Percentiles rank a stretch among this genome's conserved stretches.
phyloP scores from a whole-genome alignment of 2,888 invertebrate genomes.

The Callinectes sapidus region DNA sequence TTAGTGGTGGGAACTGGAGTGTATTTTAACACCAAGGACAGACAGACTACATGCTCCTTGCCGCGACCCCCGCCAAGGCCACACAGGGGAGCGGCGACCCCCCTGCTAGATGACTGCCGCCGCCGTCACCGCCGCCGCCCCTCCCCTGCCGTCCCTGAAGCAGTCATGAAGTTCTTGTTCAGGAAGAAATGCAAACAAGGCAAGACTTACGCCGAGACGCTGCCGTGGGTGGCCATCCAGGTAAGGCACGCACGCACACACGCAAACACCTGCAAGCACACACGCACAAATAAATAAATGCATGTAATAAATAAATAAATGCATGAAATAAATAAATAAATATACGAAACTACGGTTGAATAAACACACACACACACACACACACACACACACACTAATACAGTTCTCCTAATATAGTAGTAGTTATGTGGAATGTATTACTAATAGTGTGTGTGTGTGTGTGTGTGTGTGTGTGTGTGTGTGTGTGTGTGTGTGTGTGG shows the following conservation, averaged over 20 bases:
- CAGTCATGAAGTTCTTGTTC: slow-evolving; percentile 41
- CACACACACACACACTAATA: neutral
- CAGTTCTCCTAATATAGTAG: too few relatives aligned
- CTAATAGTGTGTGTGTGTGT: too few relatives aligned
- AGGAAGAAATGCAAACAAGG: slow-evolving; percentile 42
- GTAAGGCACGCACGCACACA: slow-evolving; percentile 13
- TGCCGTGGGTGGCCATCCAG: slow-evolving; percentile 42
- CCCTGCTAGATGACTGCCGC: neutral
- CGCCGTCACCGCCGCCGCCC: too few relatives aligned
- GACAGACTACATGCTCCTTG: neutral
- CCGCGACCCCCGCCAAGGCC: neutral
- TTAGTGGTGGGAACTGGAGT: too few relatives aligned
- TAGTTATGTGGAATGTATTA: too few relatives aligned
- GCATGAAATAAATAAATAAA: neutral
- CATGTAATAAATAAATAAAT: neutral
- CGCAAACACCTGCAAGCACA: neutral
- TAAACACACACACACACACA: slow-evolving; percentile 8
- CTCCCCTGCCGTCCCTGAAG: neutral
- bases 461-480: too few relatives aligned
- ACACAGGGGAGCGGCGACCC: neutral
- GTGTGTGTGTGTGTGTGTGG: neutral
- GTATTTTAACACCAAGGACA: neutral
- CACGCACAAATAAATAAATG: neutral
- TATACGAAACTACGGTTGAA: too few relatives aligned
- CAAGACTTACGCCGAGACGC: neutral